Conservation (phyloP, 2,113 vertebrate species). For the Rhynchopsitta pachyrhyncha region DNA sequence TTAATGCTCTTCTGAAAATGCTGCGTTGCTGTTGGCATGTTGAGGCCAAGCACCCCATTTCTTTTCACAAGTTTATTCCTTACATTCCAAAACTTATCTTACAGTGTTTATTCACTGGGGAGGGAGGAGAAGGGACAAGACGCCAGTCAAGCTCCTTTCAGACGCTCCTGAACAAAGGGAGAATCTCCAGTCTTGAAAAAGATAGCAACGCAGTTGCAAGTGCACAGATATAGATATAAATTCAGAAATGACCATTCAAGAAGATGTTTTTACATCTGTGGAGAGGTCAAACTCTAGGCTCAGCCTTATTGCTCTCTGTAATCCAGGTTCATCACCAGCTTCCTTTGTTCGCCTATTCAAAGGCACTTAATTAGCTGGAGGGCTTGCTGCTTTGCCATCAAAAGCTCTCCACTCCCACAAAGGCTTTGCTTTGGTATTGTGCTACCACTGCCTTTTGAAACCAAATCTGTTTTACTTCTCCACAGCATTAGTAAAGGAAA, state of each 20-base stretch:
- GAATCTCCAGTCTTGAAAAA: not conserved
- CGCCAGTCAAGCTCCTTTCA: not conserved
- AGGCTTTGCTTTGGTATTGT: constrained; percentile 55
- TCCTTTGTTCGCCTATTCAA: constrained; percentile 72
- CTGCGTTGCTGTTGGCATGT: not conserved
- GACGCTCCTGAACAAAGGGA: not conserved
- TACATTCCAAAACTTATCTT: constrained; percentile 1
- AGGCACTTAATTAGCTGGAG: constrained; percentile 75
- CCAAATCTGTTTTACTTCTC: constrained; percentile 47
- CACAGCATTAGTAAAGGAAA: not conserved
- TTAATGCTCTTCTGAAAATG: not conserved
- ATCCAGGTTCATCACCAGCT: constrained; percentile 64
- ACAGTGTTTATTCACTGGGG: not conserved
- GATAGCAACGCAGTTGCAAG: not conserved
- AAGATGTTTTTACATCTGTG: constrained; percentile 16
- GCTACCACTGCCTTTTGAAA: constrained; percentile 67
- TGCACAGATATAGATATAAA: not conserved
- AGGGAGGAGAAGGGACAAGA: not conserved
- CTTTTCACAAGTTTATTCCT: not conserved
- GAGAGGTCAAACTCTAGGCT: constrained; percentile 49
- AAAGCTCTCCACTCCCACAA: constrained; percentile 62
- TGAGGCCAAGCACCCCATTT: not conserved
- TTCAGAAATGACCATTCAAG: constrained; percentile 41
- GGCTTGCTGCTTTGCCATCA: constrained; percentile 63
- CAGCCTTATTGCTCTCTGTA: constrained; percentile 8